Evolutionary conservation across 2,888 invertebrate species (phyloP).

Genomic region (Leptinotarsa peninsularis): DNA sequence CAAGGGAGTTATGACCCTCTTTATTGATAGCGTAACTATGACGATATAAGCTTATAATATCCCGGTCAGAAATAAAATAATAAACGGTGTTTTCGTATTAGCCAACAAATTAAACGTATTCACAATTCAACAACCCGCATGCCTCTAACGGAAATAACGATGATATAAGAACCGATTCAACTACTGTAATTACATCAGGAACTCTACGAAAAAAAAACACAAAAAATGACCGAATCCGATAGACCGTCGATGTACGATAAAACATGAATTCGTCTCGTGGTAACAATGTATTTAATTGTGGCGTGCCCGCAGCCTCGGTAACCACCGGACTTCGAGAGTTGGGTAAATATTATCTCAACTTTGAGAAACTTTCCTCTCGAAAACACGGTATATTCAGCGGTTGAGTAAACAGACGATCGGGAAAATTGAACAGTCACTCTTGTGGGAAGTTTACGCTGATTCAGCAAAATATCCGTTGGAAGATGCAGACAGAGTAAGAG

Average conservation of each 20-base stretch:
- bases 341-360: slow-evolving; percentile 53
- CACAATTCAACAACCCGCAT: background rate
- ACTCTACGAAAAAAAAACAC: background rate
- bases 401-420: slow-evolving; percentile 5
- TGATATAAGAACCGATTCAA: slow-evolving; percentile 8
- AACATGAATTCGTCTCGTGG: slow-evolving; percentile 13
- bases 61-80: too few species aligned
- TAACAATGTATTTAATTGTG: slow-evolving; percentile 56
- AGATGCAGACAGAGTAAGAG: background rate
- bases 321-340: slow-evolving; percentile 51
- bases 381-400: slow-evolving; percentile 15
- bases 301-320: slow-evolving; percentile 48
- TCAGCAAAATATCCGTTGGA: background rate
- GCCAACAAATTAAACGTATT: background rate
- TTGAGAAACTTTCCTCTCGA: slow-evolving; percentile 36
- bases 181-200: slow-evolving; percentile 7
- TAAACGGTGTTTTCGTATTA: too few species aligned
- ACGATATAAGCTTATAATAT: too few species aligned
- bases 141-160: background rate
- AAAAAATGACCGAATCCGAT: slow-evolving; percentile 1
- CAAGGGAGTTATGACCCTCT: too few species aligned
- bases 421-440: slow-evolving; percentile 4
- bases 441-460: slow-evolving; percentile 10
- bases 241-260: background rate
- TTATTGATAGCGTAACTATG: too few species aligned